Evolutionary conservation across 2,797 vertebrate species (phyloP).

Genomic region (Eospalax fontanierii): DNA sequence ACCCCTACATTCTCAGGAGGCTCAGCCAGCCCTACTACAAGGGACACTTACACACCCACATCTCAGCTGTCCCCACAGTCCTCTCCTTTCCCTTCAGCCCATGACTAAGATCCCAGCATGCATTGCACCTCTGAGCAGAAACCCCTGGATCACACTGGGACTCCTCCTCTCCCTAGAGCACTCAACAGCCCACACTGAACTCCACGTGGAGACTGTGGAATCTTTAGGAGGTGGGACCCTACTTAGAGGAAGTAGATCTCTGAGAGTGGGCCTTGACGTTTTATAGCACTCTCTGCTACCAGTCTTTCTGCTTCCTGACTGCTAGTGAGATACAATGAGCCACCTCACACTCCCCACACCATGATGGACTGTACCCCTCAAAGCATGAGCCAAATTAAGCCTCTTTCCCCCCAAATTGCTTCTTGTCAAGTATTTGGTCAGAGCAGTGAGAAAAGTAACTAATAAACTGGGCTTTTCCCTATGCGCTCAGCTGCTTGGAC

Average conservation of each 20-base stretch:
- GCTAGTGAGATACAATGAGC: not conserved
- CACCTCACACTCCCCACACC: not conserved
- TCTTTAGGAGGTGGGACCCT: not conserved
- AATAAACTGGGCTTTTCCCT: not conserved
- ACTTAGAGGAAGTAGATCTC: not conserved
- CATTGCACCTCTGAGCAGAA: not conserved
- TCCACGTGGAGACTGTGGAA: slow-evolving; percentile 90
- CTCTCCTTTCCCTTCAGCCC: not conserved
- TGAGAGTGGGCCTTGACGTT: not conserved
- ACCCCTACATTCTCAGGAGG: not conserved
- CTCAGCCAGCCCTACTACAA: not conserved
- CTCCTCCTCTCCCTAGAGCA: slow-evolving; percentile 48
- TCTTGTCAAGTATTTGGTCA: not conserved
- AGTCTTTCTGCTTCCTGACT: not conserved
- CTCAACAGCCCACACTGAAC: slow-evolving; percentile 96
- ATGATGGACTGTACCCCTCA: no score
- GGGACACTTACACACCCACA: not conserved
- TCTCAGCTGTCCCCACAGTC: not conserved
- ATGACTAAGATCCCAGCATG: not conserved
- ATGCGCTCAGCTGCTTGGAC: not conserved
- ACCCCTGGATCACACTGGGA: not conserved
- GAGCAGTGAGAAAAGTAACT: not conserved
- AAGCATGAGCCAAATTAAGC: not conserved
- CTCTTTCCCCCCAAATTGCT: not conserved
- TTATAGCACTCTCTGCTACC: slow-evolving; percentile 73